These are phyloP conservation scores for Drosophila mimetica DNA, from an alignment of 2,888 invertebrate species.

Conservation along the genomic window DNA sequence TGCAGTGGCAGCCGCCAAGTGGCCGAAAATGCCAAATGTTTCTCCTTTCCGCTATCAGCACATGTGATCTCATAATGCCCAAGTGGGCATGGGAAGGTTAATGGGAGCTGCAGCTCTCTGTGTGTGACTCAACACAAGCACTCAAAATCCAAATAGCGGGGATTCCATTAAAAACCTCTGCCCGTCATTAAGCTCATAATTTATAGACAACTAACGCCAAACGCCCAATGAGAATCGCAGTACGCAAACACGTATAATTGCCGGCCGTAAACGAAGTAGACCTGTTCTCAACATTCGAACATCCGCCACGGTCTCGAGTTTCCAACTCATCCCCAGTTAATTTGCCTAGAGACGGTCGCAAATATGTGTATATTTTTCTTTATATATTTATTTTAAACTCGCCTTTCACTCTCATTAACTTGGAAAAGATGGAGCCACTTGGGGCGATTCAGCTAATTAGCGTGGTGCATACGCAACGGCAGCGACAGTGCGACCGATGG, in stretches of 20 bases:
- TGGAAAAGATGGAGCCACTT: constrained; percentile 41
- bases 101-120: constrained; percentile 14
- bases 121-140: constrained; percentile 33
- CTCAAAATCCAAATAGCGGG: constrained; percentile 35
- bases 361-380: constrained; percentile 9
- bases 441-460: constrained; percentile 68
- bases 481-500: constrained; percentile 14
- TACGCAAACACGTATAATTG: constrained; percentile 25
- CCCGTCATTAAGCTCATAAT: constrained; percentile 38
- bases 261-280: constrained; percentile 26
- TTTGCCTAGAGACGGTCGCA: constrained; percentile 10
- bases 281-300: constrained; percentile 27
- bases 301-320: constrained; percentile 10
- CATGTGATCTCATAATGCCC: constrained; percentile 53
- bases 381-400: constrained; percentile 45
- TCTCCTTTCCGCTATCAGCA: constrained; percentile 53
- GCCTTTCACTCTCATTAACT: constrained; percentile 72
- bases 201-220: constrained; percentile 32
- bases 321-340: constrained; percentile 25
- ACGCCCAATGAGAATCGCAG: constrained; percentile 18
- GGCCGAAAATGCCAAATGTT: constrained; percentile 45
- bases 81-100: constrained; percentile 28
- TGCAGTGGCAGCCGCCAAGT: constrained; percentile 20
- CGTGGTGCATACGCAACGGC: constrained; percentile 57
- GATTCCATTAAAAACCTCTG: constrained; percentile 31